A percentile compares a stretch with the other conserved stretches of the same genome.
Evolutionary conservation across 2,888 invertebrate species (phyloP).

Genomic region (Harpalus rubripes): DNA sequence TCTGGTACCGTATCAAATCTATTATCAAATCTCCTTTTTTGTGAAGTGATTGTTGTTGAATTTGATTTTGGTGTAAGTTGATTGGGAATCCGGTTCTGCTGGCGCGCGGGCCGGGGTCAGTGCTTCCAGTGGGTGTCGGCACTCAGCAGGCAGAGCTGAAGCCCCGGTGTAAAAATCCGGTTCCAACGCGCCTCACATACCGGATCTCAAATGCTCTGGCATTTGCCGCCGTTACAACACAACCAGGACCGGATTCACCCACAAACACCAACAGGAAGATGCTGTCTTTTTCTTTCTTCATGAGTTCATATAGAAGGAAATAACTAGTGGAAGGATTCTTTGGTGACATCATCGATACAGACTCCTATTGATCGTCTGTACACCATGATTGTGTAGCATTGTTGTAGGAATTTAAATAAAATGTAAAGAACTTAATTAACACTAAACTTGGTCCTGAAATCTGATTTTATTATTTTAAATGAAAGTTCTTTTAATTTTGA

Average conservation of each 20-base stretch:
- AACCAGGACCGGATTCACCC: conserved; percentile 6
- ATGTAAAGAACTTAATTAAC: no score
- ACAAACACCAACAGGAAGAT: background rate
- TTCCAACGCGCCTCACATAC: conserved; percentile 53
- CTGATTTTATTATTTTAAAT: no score
- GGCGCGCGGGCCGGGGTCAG: conserved; percentile 52
- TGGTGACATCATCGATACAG: no score
- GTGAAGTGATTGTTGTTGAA: background rate
- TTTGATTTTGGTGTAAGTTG: conserved; percentile 45
- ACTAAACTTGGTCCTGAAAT: no score
- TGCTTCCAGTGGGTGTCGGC: conserved; percentile 62
- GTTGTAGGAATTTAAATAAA: no score
- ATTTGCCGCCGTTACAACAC: conserved; percentile 56
- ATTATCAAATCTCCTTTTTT: background rate
- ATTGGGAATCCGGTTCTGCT: conserved; percentile 27
- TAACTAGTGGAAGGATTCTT: no score
- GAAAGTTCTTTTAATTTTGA: no score
- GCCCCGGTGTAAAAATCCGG: conserved; percentile 62
- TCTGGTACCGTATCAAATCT: background rate
- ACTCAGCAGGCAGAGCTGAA: background rate
- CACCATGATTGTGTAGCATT: no score
- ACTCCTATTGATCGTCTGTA: no score
- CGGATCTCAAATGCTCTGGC: conserved; percentile 60
- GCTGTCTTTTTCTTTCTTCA: background rate
- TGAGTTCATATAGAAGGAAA: no score